phyloP scores from a whole-genome alignment of 2,113 vertebrate genomes.

The Beaufortia kweichowensis region DNA sequence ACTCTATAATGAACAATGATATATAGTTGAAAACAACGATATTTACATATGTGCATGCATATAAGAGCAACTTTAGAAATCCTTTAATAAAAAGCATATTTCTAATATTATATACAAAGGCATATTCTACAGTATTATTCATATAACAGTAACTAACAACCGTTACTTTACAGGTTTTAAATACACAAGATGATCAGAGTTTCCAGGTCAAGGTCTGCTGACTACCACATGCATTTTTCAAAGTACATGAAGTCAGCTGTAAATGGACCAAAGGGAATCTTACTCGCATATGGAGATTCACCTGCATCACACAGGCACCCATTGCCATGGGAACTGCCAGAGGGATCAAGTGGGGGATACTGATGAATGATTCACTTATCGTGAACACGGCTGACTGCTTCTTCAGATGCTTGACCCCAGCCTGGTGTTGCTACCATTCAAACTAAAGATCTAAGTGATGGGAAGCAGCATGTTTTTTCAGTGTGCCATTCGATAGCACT shows the following conservation, averaged over 20 bases:
- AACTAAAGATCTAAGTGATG: constrained; percentile 28
- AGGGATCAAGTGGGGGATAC: constrained; percentile 37
- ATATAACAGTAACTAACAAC: too few species aligned
- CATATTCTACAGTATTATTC: too few species aligned
- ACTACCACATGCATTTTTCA: too few species aligned
- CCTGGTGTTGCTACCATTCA: constrained; percentile 1
- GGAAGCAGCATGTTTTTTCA: constrained; percentile 5
- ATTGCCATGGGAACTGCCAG: constrained; percentile 17
- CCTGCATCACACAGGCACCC: neutral
- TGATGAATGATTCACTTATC: constrained; percentile 35
- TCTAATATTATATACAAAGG: too few species aligned
- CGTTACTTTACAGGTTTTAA: too few species aligned
- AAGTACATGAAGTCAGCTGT: neutral
- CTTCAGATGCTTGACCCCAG: constrained; percentile 28
- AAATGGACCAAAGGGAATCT: neutral
- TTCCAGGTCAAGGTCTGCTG: too few species aligned
- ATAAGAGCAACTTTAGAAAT: too few species aligned
- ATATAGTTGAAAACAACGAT: too few species aligned
- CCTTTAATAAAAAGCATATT: too few species aligned
- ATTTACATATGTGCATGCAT: too few species aligned
- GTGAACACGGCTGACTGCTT: constrained; percentile 17
- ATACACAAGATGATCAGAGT: too few species aligned
- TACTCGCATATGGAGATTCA: neutral
- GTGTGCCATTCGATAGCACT: constrained; percentile 19
- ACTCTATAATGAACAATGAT: too few species aligned